Base-by-base conservation (phyloP, 37 sponge, comb jelly and placozoan species). In the Oopsacas minuta region DNA sequence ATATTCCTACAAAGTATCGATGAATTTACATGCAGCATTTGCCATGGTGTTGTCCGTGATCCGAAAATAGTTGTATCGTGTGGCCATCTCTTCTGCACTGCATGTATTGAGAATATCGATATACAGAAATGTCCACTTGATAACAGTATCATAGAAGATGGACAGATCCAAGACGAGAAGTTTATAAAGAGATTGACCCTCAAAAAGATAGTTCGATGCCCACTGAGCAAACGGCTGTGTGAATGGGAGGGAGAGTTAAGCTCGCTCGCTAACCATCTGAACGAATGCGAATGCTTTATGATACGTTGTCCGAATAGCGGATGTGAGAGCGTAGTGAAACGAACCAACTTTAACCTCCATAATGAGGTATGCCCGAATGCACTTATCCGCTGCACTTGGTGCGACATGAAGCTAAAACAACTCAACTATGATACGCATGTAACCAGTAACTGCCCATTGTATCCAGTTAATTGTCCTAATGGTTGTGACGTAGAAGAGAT, bases 31-130 rank as follows among this genome's bases (percentile, higher is more conserved):
- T 61, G 75, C 22, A 61, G 75, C 75, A 61, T 61, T 12, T 61
- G 75, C 28, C 75, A 61, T 61, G 75, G 75, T 25, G 75, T 61
- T 32, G 75, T 61, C 30, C 75, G 75, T 61, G 75, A 61, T 61
- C 75, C 75, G 22, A 61, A 61, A 12, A 61, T 61, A 61, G 75
- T 61, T 5, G 75, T 61, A 12, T 61, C 75, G 20, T 61, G 75
- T 12, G 75, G 75, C 7, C 75, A 61, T n/a, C 28, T 61, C 22
- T 61, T 61, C 30, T 61, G 75, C 30, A 20, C 75, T 25, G 1
- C 28, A 5, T 61, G 75, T 34, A 61, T 61, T 3, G 75, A 61
- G 17, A 61, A n/a, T 12, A 61, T 61, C 20, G 75, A 61, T 25
- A 25, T 61, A 20, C 7, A 20, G 75, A 61, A n/a, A 61, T 61